These are phyloP conservation scores for Tauraco erythrolophus DNA, from an alignment of 2,113 vertebrate genomes.

Conservation along the genomic window DNA sequence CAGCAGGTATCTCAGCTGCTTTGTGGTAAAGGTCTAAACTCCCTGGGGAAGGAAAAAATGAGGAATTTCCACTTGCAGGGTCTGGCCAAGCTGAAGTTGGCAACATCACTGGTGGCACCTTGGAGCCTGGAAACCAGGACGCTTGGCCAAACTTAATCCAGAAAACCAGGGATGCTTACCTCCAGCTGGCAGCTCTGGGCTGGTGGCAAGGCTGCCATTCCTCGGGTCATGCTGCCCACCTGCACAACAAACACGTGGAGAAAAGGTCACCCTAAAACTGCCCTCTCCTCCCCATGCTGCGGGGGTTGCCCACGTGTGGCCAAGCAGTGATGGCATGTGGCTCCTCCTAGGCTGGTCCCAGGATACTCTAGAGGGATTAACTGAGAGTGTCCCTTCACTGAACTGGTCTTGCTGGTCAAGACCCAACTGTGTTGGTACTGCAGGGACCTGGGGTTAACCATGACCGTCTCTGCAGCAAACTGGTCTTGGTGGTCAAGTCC, in stretches of 20 bases:
- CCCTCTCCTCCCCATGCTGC: neutral
- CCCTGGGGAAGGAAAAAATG: neutral
- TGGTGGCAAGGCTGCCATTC: neutral
- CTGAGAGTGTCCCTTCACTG: neutral
- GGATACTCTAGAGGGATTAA: neutral
- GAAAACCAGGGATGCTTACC: neutral
- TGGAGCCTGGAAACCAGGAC: neutral
- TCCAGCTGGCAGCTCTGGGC: neutral
- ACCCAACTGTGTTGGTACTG: neutral
- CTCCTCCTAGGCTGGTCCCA: neutral
- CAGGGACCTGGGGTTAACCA: neutral
- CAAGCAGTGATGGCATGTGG: neutral
- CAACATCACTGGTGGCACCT: neutral
- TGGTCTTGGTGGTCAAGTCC: neutral
- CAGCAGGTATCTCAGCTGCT: neutral
- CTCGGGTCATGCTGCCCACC: neutral
- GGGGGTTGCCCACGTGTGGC: no score
- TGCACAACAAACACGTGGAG: neutral
- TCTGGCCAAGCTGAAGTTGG: neutral
- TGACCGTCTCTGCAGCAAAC: neutral
- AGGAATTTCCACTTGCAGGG: neutral
- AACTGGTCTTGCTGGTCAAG: neutral
- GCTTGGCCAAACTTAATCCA: neutral
- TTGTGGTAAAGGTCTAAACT: neutral
- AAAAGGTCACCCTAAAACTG: neutral